Conservation (phyloP, 2,888 invertebrate genomes). For the Hipparchia semele region DNA sequence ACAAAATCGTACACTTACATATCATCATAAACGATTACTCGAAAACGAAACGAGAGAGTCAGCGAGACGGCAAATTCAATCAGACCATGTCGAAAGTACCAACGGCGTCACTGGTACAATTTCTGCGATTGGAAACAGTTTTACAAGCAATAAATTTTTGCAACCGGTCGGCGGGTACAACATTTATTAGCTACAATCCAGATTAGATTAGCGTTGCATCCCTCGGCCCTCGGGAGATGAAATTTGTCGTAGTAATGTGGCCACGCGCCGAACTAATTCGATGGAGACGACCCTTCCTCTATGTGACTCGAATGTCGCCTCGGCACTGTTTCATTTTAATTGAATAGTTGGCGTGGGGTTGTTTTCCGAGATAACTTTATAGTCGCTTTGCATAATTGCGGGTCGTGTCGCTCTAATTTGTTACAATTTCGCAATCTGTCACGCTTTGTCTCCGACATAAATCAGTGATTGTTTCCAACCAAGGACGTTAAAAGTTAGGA, state of each 20-base stretch:
- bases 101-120: conserved; percentile 68
- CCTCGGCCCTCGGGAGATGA: conserved; percentile 68
- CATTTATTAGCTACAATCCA: conserved; percentile 82
- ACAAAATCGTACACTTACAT: conserved; percentile 25
- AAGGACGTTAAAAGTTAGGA: conserved; percentile 37
- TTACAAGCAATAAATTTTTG: conserved; percentile 82
- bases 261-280: conserved; percentile 81
- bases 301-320: conserved; percentile 77
- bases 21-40: conserved; percentile 27
- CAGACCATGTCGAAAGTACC: conserved; percentile 60
- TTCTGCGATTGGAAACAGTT: conserved; percentile 81
- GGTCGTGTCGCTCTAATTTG: conserved; percentile 73
- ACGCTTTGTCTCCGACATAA: conserved; percentile 54
- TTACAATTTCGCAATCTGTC: conserved; percentile 77
- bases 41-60: conserved; percentile 50
- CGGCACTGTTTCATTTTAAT: conserved; percentile 78
- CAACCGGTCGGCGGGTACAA: conserved; percentile 73
- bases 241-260: conserved; percentile 81
- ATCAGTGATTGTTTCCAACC: conserved; percentile 43
- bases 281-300: conserved; percentile 68
- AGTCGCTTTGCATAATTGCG: conserved; percentile 78
- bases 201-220: conserved; percentile 83
- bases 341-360: conserved; percentile 79
- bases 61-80: conserved; percentile 78
- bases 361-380: conserved; percentile 80